Percentiles rank a stretch among this genome's conserved stretches.
These are phyloP conservation scores for Drosophila pandora DNA, from an alignment of 1,140 invertebrate species.

Conservation along the genomic window DNA sequence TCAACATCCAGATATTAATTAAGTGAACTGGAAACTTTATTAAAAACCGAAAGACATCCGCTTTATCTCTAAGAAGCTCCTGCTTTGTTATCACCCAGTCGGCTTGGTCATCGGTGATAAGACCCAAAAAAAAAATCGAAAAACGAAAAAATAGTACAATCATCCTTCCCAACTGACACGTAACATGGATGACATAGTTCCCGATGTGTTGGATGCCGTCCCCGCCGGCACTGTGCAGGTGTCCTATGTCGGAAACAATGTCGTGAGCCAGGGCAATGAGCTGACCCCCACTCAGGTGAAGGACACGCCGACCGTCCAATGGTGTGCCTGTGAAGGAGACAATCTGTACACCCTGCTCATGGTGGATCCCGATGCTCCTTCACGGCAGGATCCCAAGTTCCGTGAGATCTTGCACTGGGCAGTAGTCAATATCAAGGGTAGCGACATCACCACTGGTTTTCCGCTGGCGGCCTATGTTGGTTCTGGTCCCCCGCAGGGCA, in stretches of 20 bases:
- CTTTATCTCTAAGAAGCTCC: slow-evolving; percentile 28
- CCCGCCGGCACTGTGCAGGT: slow-evolving; percentile 84
- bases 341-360: slow-evolving; percentile 91
- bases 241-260: slow-evolving; percentile 85
- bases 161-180: slow-evolving; percentile 22
- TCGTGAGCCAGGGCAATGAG: slow-evolving; percentile 89
- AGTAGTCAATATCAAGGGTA: slow-evolving; percentile 94
- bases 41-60: slow-evolving; percentile 33
- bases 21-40: slow-evolving; percentile 55
- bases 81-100: slow-evolving; percentile 24
- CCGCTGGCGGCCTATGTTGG: slow-evolving; percentile 92
- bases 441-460: slow-evolving; percentile 89
- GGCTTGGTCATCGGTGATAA: slow-evolving; percentile 58
- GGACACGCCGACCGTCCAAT: slow-evolving; percentile 87
- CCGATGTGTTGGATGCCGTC: slow-evolving; percentile 88
- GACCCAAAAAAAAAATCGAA: slow-evolving; percentile 9
- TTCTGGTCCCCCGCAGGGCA: slow-evolving; percentile 92
- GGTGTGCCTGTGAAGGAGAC: slow-evolving; percentile 85
- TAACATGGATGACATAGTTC: slow-evolving; percentile 74
- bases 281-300: slow-evolving; percentile 91
- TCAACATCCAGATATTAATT: slow-evolving; percentile 64
- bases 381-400: slow-evolving; percentile 89
- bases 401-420: slow-evolving; percentile 97
- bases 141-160: slow-evolving; percentile 21
- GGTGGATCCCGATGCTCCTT: slow-evolving; percentile 96